Conservation (phyloP, 2,113 vertebrate genomes). For the Tretioscincus oriximinensis region DNA sequence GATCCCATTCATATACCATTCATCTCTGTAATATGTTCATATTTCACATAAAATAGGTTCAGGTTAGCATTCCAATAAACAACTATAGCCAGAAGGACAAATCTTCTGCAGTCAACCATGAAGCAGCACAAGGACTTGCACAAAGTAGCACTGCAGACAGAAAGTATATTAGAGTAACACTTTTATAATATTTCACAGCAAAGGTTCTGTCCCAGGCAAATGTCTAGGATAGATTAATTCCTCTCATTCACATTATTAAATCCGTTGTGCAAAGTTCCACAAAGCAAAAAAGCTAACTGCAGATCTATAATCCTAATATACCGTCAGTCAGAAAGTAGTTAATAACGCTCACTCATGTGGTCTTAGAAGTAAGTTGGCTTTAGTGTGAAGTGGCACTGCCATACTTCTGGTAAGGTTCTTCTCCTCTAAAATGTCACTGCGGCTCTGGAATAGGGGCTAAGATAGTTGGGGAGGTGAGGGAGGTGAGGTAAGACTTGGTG, state of each 20-base stretch:
- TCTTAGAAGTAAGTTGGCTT: too few species aligned
- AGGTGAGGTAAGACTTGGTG: too few species aligned
- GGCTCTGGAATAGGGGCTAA: too few species aligned
- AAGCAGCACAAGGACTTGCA: not conserved
- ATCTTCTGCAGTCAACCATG: not conserved
- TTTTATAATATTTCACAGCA: not conserved
- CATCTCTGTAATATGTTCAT: not conserved
- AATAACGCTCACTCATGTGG: too few species aligned
- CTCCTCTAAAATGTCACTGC: too few species aligned
- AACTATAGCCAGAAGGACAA: not conserved
- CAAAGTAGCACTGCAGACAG: not conserved
- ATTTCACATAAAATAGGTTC: not conserved
- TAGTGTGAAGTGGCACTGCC: too few species aligned
- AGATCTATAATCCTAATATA: not conserved
- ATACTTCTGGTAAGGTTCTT: too few species aligned
- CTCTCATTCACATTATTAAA: not conserved
- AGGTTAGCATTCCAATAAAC: not conserved
- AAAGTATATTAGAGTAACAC: not conserved
- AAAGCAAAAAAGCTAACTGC: not conserved
- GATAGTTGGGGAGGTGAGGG: too few species aligned
- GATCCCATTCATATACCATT: not conserved
- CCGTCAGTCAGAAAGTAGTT: too few species aligned
- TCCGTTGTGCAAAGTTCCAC: not conserved
- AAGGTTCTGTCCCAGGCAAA: not conserved
- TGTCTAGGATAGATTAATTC: not conserved